Base-by-base conservation (phyloP, 2,113 vertebrate genomes). In the Lanius collurio region DNA sequence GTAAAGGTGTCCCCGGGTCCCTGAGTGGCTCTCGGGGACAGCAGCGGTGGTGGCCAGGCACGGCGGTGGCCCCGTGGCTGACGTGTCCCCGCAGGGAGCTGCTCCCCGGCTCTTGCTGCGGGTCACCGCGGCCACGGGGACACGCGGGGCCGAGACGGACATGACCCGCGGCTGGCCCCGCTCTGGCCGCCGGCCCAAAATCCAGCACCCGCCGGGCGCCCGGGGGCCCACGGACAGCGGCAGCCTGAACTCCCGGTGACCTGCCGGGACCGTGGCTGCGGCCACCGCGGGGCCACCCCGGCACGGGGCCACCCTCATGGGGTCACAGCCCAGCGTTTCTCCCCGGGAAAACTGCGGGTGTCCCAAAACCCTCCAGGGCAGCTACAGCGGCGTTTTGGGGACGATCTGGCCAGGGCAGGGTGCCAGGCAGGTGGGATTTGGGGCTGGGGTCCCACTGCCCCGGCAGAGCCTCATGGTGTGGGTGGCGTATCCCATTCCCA, bases 161-260 rank as follows among this genome's bases (percentile, higher is more conserved):
- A 2, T 0, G 70, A 93, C 80, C 90, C 19, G 19, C 81, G 49
- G 89, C 37, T 39, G 74, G 92, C 78, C 68, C 37, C 6, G 50
- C 41, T 44, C 46, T 87, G 94, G 77, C 90, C 22, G 3, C 26
- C 17, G 80, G 94, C 80, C 87, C 80, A 5, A 89, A 85, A 39
- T 24, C 55, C 87, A 14, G 55, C 60, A 37, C 8, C 21, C 13
- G 39, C 41, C 57, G n/a, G n/a, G n/a, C 0, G 15, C 74, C 82
- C 37, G 5, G 33, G 39, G 39, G 84, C 64, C 19, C 60, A 18
- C 71, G 39, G 52, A 7, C 60, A 64, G 64, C 46, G 7, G 53
- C 87, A 24, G 92, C 86, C 49, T 97, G 95, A 95, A 92, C 95
- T 96, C 33, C 37, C 63, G 1, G 24, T 93, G 90, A 94, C 94